Evolutionary conservation across 2,888 invertebrate species (phyloP).

Genomic region (Melieria omissa): DNA sequence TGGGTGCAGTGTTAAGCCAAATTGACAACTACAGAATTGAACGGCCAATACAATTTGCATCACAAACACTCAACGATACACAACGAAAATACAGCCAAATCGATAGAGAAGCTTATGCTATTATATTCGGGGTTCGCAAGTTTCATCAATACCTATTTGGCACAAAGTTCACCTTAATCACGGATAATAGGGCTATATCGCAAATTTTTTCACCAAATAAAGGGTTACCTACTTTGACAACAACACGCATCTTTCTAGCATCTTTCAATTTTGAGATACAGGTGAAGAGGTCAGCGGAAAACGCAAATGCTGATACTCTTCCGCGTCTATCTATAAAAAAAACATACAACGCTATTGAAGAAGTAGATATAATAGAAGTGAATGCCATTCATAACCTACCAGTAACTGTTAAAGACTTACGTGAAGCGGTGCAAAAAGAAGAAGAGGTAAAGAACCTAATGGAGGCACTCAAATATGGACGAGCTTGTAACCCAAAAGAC

Average conservation of each 20-base stretch:
- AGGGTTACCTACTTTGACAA: constrained; percentile 2
- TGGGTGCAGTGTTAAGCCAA: constrained; percentile 58
- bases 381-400: constrained; percentile 30
- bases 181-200: constrained; percentile 48
- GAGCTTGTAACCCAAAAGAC: constrained; percentile 16
- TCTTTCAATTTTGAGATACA: constrained; percentile 32
- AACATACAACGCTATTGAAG: constrained; percentile 17
- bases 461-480: constrained; percentile 13
- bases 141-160: constrained; percentile 3
- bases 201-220: constrained; percentile 17
- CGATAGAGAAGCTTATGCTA: constrained; percentile 52
- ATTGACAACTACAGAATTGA: constrained; percentile 19
- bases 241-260: constrained; percentile 20
- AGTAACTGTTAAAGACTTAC: constrained; percentile 33
- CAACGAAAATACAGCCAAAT: constrained; percentile 43
- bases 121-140: constrained; percentile 52
- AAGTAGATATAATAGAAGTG: constrained; percentile 30
- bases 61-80: constrained; percentile 46
- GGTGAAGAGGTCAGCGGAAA: constrained; percentile 24
- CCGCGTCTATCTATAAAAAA: constrained; percentile 11
- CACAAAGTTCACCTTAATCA: constrained; percentile 44
- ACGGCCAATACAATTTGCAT: constrained; percentile 60
- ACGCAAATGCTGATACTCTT: constrained; percentile 32
- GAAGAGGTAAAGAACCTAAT: constrained; percentile 9
- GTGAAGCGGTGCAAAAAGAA: constrained; percentile 14